These are phyloP conservation scores for Agrotis ipsilon DNA, from an alignment of 2,888 invertebrate species.

Conservation along the genomic window DNA sequence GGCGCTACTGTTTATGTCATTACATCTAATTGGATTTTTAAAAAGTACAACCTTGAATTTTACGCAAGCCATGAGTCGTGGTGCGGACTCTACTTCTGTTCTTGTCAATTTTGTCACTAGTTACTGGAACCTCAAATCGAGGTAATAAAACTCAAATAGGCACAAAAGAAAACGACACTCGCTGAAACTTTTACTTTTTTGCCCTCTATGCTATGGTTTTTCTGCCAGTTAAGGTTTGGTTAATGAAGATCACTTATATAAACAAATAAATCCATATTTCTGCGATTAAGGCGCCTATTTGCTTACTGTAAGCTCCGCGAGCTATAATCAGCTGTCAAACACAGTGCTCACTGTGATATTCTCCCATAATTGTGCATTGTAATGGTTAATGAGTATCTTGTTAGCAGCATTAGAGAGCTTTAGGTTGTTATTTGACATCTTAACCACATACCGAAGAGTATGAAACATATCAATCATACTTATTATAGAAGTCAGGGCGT, in stretches of 20 bases:
- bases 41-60: too few relatives aligned
- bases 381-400: not conserved
- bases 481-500: too few relatives aligned
- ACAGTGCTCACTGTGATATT: constrained; percentile 3
- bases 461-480: not conserved
- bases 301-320: not conserved
- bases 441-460: not conserved
- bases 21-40: too few relatives aligned
- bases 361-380: constrained; percentile 43
- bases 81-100: too few relatives aligned
- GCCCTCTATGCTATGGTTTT: too few relatives aligned
- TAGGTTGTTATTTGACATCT: not conserved
- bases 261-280: not conserved
- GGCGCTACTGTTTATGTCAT: too few relatives aligned
- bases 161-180: too few relatives aligned
- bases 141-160: too few relatives aligned
- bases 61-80: too few relatives aligned
- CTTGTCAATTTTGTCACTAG: too few relatives aligned
- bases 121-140: too few relatives aligned
- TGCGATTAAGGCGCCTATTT: not conserved
- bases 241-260: not conserved
- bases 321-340: constrained; percentile 12
- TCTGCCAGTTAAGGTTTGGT: not conserved
- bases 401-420: not conserved
- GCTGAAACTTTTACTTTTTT: too few relatives aligned